phyloP scores from a whole-genome alignment of 2,113 vertebrate species.

The Chelonoidis abingdonii region DNA sequence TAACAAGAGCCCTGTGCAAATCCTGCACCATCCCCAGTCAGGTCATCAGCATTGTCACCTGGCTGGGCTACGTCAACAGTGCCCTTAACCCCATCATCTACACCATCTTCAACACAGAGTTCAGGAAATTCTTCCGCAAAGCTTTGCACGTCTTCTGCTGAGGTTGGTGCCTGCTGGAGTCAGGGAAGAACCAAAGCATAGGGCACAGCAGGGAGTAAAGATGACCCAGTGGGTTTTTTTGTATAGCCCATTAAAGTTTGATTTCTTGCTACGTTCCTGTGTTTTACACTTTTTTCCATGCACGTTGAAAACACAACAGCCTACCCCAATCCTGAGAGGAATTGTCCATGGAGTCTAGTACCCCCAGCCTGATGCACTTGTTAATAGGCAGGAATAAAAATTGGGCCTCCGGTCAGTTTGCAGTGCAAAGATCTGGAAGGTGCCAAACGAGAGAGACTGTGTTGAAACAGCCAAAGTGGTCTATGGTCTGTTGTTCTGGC shows the following conservation, averaged over 20 bases:
- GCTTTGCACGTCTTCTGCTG: conserved; percentile 82
- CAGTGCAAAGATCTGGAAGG: not conserved
- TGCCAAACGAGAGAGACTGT: not conserved
- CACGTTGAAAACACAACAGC: not conserved
- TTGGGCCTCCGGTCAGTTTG: not conserved
- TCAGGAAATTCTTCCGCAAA: conserved; percentile 91
- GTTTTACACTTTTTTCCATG: not conserved
- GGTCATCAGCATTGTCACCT: conserved; percentile 93
- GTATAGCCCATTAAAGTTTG: conserved; percentile 70
- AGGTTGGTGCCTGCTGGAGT: rapidly evolving
- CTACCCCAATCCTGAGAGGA: not conserved
- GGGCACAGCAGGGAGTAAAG: not conserved
- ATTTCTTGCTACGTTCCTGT: conserved; percentile 56
- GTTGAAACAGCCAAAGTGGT: not conserved
- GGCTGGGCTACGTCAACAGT: conserved; percentile 97
- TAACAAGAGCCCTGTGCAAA: conserved; percentile 86
- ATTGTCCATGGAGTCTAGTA: not conserved
- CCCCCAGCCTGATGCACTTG: not conserved
- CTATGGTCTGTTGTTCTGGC: not conserved
- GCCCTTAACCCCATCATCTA: conserved; percentile 96
- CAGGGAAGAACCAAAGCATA: not conserved
- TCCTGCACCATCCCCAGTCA: conserved; percentile 83
- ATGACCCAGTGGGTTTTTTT: conserved; percentile 25
- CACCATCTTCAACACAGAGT: conserved; percentile 93
- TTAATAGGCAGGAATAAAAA: not conserved